Percentiles rank a stretch among this genome's conserved stretches.
phyloP scores from a whole-genome alignment of 2,113 vertebrate genomes.

The Petromus typicus region DNA sequence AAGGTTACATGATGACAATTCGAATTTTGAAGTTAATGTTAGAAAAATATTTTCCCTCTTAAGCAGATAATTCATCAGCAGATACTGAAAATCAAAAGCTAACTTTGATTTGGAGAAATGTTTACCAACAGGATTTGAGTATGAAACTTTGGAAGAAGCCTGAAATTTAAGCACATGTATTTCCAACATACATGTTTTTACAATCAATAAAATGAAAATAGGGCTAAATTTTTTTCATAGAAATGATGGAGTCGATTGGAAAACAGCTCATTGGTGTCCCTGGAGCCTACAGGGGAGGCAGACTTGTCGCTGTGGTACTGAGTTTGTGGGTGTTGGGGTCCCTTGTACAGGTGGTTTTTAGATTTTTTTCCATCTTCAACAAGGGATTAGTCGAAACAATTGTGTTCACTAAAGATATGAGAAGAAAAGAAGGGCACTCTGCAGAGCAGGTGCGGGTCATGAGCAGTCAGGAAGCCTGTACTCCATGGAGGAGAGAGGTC shows the following conservation, averaged over 20 bases:
- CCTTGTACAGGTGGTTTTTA: neutral
- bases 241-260: neutral
- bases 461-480: neutral
- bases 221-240: neutral
- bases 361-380: neutral
- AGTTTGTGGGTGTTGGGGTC: neutral
- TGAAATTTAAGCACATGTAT: neutral
- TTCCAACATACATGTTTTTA: neutral
- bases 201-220: neutral
- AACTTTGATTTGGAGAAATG: neutral
- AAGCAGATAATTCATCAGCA: neutral
- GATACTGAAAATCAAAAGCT: neutral
- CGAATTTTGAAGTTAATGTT: conserved; percentile 23
- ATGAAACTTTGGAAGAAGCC: neutral
- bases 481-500: no score
- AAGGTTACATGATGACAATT: neutral
- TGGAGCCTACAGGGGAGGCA: neutral
- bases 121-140: conserved; percentile 5
- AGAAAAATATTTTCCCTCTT: conserved; percentile 21
- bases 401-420: neutral
- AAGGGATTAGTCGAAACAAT: neutral
- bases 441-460: neutral
- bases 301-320: neutral
- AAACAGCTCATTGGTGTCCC: neutral
- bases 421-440: neutral